Evolutionary conservation across 2,888 invertebrate species (phyloP).

Genomic region (Bugulina stolonifera): DNA sequence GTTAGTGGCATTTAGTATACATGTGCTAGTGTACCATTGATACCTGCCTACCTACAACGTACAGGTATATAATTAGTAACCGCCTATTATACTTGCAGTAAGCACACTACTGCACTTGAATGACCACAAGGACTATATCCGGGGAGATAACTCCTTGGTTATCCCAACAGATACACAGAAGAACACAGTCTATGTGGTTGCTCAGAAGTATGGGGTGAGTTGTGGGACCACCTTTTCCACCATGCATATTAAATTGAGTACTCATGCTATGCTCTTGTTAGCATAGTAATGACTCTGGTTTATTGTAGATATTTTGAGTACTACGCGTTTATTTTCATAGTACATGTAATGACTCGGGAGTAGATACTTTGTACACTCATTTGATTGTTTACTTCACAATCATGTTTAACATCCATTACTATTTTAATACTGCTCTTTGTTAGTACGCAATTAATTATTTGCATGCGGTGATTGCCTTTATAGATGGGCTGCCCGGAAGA

Average conservation of each 20-base stretch:
- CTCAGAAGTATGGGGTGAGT: conserved; percentile 68
- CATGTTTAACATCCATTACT: too few relatives aligned
- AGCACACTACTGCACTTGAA: conserved; percentile 66
- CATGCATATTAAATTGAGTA: background rate
- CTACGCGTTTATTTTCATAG: too few relatives aligned
- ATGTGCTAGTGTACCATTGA: too few relatives aligned
- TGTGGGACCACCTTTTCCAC: background rate
- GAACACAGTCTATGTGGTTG: conserved; percentile 72
- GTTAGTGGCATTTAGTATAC: too few relatives aligned
- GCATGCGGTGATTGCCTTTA: background rate
- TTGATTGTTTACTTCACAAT: too few relatives aligned
- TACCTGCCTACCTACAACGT: too few relatives aligned
- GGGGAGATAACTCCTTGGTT: conserved; percentile 72
- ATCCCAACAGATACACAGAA: conserved; percentile 78
- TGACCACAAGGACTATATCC: conserved; percentile 66
- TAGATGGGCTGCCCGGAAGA: conserved; percentile 65
- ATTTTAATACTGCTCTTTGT: background rate
- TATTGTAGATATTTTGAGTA: too few relatives aligned
- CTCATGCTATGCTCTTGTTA: too few relatives aligned
- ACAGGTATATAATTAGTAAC: too few relatives aligned
- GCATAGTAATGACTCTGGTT: too few relatives aligned
- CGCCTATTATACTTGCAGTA: conserved; percentile 60
- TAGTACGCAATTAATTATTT: background rate
- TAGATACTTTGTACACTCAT: too few relatives aligned
- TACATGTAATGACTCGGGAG: too few relatives aligned